A percentile compares a stretch with the other conserved stretches of the same genome.
These are phyloP conservation scores for Petrocephalus zakoni DNA, from an alignment of 2,113 vertebrate genomes.

Conservation along the genomic window DNA sequence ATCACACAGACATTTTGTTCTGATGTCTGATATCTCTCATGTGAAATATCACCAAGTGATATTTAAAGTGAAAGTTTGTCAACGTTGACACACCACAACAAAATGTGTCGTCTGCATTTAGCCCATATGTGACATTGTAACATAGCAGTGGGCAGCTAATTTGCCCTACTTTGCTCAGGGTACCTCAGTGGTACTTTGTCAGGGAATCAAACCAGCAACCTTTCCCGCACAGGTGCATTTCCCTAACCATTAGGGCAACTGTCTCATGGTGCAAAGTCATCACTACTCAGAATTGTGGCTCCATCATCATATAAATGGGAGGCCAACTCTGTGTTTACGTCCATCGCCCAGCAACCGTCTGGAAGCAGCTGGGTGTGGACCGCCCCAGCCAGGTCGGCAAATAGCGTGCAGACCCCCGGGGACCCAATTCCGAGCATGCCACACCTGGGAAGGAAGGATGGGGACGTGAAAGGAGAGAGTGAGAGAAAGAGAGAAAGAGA, in stretches of 20 bases:
- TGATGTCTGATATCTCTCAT: neutral
- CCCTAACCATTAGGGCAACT: no score
- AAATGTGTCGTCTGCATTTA: no score
- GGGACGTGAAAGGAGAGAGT: neutral
- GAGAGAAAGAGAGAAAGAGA: neutral
- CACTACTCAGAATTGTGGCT: neutral
- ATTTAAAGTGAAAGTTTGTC: neutral
- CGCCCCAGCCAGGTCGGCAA: neutral
- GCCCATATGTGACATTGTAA: no score
- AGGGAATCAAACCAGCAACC: no score
- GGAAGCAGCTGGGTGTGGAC: neutral
- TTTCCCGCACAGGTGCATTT: no score
- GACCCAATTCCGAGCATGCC: neutral
- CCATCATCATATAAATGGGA: neutral
- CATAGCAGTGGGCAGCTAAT: no score
- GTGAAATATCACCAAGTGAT: neutral
- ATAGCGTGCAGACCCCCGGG: neutral
- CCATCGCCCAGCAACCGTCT: neutral
- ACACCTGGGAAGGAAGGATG: neutral
- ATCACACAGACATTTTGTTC: neutral
- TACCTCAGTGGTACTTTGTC: no score
- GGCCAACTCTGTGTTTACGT: neutral
- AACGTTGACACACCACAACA: no score
- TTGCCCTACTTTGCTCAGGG: no score
- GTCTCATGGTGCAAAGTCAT: neutral